phyloP scores from a whole-genome alignment of 2,113 vertebrate species.

The Monarcha castaneiventris region DNA sequence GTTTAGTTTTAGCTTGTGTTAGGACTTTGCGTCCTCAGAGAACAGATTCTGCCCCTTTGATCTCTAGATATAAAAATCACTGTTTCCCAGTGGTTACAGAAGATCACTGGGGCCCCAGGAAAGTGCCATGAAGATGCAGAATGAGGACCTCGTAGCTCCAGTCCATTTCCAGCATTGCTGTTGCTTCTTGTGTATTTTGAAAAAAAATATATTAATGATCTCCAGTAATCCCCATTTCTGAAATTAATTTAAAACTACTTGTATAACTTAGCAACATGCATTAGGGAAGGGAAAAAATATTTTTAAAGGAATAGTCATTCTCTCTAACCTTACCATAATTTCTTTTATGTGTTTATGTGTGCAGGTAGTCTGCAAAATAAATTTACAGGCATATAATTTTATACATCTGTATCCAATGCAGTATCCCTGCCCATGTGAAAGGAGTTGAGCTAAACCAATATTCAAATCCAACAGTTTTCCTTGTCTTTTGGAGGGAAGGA shows the following conservation, averaged over 20 bases:
- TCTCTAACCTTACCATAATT: background rate
- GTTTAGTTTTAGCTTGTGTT: background rate
- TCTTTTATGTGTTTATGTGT: background rate
- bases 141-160: background rate
- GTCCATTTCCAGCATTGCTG: background rate
- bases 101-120: background rate
- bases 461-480: background rate
- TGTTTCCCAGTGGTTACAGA: background rate
- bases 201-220: background rate
- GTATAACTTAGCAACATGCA: background rate
- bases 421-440: background rate
- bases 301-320: background rate
- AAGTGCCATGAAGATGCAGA: background rate
- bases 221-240: background rate
- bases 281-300: background rate
- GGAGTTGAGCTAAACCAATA: background rate
- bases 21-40: background rate
- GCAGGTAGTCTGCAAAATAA: background rate
- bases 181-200: background rate
- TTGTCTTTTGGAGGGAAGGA: background rate
- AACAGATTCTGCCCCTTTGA: slow-evolving; percentile 30
- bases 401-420: background rate
- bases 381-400: background rate
- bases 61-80: slow-evolving; percentile 18
- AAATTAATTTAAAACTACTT: background rate